Base-by-base conservation (phyloP, 2,113 vertebrate species). In the Hymenochirus boettgeri region DNA sequence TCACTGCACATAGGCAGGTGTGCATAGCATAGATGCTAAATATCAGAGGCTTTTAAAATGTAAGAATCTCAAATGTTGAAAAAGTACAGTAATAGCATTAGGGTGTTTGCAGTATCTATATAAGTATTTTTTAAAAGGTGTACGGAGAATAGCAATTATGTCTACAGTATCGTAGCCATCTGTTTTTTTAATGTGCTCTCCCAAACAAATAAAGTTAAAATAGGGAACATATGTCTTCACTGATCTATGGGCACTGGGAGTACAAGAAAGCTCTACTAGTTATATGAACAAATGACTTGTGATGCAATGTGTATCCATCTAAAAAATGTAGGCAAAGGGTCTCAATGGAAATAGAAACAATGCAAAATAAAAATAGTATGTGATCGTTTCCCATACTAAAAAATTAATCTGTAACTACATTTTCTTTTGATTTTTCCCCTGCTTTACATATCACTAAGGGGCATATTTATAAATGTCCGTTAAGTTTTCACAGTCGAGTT, bases 121-220 rank as follows among this genome's bases (percentile, higher is more conserved):
- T 21, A 42, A 42, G 39, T 42, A 25, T 29, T 60, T 26, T 60
- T 60, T 47, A 37, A 25, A 52, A 62, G 60, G 60, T 62, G 26
- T 37, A 39, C 26, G 35, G 60, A 31, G 48, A 39, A 62, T 52
- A 51, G 48, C 60, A 52, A 52, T 62, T 62, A 52, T 52, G 22
- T 17, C 60, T 62, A 25, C 23, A 52, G 19, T 52, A 48, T 25
- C 27, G 26, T 39, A 62, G 19, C 60, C 60, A 60, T 52, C 47
- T 62, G 60, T 62, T 52, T 52, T 52, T 62, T 24, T 62, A 52
- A 51, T 62, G 33, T 19, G 48, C 31, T 35, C 29, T 62, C 15
- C 47, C 29, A 62, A 62, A 62, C 47, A 62, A 51, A 62, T 62
- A 62, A 62, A 62, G 26, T 52, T 46, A 31, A 62, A 52, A 52